Conservation (phyloP, 1,140 invertebrate genomes). For the Ruditapes philippinarum region DNA sequence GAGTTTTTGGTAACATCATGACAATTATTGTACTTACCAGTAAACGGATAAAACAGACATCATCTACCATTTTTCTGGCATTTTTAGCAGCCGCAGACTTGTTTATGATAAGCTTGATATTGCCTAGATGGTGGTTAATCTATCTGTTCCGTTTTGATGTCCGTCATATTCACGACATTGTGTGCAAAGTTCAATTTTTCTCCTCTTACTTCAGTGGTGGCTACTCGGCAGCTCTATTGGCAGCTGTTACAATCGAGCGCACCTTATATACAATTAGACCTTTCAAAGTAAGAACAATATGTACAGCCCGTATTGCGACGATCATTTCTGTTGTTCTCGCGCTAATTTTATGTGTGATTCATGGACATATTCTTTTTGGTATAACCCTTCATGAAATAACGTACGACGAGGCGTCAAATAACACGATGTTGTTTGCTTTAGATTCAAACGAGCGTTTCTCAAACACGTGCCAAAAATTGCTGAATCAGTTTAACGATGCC, state of each 20-base stretch:
- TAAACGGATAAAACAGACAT: neutral
- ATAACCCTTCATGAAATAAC: neutral
- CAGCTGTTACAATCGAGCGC: conserved; percentile 73
- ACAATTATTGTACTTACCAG: conserved; percentile 62
- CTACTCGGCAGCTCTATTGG: conserved; percentile 70
- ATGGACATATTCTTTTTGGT: conserved; percentile 3
- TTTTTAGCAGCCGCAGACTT: conserved; percentile 70
- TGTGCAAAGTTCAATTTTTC: conserved; percentile 71
- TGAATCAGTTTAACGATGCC: neutral
- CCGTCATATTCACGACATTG: conserved; percentile 12
- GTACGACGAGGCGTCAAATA: neutral
- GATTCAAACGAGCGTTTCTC: neutral
- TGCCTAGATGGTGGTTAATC: conserved; percentile 71
- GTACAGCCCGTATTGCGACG: neutral
- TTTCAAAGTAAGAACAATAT: conserved; percentile 55
- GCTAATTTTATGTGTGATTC: neutral
- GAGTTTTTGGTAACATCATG: conserved; percentile 69
- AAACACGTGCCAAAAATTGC: neutral
- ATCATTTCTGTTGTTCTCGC: neutral
- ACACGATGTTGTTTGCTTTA: neutral
- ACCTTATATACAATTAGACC: conserved; percentile 71
- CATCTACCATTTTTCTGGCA: conserved; percentile 65
- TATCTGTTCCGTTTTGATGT: conserved; percentile 66
- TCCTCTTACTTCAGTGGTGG: conserved; percentile 56
- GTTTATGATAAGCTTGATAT: conserved; percentile 59